A percentile compares a stretch with the other conserved stretches of the same genome.
Conservation (phyloP, 2,113 vertebrate genomes). For the Sylvicapra grimmia region DNA sequence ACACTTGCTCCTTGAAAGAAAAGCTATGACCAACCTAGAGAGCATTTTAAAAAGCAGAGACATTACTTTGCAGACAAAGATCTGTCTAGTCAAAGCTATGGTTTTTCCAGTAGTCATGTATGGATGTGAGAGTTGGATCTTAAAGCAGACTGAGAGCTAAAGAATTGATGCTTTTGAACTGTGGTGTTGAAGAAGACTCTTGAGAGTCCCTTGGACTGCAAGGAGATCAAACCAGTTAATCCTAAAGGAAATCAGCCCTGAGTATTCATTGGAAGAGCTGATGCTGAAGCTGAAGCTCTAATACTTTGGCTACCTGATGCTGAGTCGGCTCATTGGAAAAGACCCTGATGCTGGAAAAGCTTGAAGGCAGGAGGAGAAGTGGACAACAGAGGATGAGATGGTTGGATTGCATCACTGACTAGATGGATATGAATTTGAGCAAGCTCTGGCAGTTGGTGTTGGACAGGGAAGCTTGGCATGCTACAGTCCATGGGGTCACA, state of each 20-base stretch:
- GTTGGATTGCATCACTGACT: background rate
- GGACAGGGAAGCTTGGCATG: background rate
- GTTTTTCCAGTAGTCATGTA: background rate
- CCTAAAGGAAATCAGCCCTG: background rate
- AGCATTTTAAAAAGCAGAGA: background rate
- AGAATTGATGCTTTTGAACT: background rate
- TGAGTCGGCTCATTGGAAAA: background rate
- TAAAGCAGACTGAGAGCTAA: background rate
- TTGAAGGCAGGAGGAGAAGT: background rate
- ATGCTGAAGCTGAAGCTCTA: background rate
- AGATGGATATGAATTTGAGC: background rate
- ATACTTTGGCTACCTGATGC: background rate
- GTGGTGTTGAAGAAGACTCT: background rate
- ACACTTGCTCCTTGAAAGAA: background rate
- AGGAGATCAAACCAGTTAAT: background rate
- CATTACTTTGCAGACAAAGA: background rate
- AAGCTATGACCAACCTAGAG: background rate
- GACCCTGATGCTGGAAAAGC: background rate
- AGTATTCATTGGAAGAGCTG: background rate
- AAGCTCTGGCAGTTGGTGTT: background rate
- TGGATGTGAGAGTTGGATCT: background rate
- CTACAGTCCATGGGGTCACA: background rate
- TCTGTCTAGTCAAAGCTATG: background rate
- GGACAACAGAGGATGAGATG: background rate
- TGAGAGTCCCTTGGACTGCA: background rate